phyloP scores from a whole-genome alignment of 2,113 vertebrate genomes.

The Apeltes quadracus region DNA sequence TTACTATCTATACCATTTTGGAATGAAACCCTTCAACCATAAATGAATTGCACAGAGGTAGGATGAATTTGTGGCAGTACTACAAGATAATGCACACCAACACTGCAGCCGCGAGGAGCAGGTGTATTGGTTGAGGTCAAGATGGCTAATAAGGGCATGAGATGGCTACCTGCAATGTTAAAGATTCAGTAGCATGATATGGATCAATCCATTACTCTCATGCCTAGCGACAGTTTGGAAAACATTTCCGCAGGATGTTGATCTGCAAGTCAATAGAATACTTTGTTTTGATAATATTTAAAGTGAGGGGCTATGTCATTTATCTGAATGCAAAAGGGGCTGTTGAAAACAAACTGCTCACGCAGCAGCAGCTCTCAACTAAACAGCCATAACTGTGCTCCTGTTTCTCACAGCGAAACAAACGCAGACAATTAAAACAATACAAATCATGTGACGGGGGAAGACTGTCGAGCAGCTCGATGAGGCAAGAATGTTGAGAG shows the following conservation, averaged over 20 bases:
- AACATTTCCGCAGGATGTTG: not conserved
- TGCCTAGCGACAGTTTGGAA: not conserved
- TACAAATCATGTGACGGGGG: not conserved
- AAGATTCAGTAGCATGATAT: conserved; percentile 59
- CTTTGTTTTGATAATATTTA: conserved; percentile 12
- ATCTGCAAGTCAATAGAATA: not conserved
- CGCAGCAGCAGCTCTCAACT: conserved; percentile 4
- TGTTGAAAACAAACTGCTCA: not conserved
- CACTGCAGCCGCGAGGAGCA: conserved; percentile 31
- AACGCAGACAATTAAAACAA: not conserved
- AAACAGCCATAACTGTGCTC: conserved; percentile 4
- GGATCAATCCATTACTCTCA: conserved; percentile 21
- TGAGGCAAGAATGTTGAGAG: conserved; percentile 37
- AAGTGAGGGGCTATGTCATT: not conserved
- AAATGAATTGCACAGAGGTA: conserved; percentile 59
- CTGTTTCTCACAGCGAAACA: conserved; percentile 18
- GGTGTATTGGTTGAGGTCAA: conserved; percentile 48
- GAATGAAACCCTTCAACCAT: conserved; percentile 45
- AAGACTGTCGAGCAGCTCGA: conserved; percentile 59
- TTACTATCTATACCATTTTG: conserved; percentile 21
- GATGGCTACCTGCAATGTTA: conserved; percentile 60
- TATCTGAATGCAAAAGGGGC: conserved; percentile 4
- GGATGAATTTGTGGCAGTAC: conserved; percentile 45
- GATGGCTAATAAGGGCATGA: conserved; percentile 58
- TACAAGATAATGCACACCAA: conserved; percentile 19